Percentiles rank a stretch among this genome's conserved stretches.
Conservation (phyloP, 2,888 invertebrate species). For the Hydraecia micacea region DNA sequence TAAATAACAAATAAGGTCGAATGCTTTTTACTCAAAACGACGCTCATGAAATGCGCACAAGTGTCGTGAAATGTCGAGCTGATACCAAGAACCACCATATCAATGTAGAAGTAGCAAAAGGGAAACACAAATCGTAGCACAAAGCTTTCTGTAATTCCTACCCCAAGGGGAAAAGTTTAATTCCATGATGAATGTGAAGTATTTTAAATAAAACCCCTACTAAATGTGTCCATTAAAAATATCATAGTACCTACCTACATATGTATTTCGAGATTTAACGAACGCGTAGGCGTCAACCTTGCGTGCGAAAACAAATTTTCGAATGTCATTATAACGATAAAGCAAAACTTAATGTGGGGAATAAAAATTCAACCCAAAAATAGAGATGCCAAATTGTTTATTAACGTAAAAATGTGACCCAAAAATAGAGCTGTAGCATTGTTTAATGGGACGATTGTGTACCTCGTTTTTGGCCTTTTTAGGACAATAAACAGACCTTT, state of each 20-base stretch:
- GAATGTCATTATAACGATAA: constrained; percentile 50
- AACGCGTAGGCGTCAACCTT: constrained; percentile 60
- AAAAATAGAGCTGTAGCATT: constrained; percentile 44
- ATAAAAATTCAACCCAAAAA: constrained; percentile 47
- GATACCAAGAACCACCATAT: background rate
- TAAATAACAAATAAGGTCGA: constrained; percentile 34
- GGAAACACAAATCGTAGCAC: background rate
- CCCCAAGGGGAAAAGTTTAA: background rate
- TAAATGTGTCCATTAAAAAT: constrained; percentile 38
- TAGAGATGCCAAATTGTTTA: constrained; percentile 35
- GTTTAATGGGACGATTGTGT: constrained; percentile 21
- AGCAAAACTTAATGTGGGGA: constrained; percentile 45
- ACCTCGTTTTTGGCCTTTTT: constrained; percentile 46
- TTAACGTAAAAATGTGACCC: constrained; percentile 28
- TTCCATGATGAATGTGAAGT: constrained; percentile 1
- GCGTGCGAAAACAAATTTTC: constrained; percentile 61
- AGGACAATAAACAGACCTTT: constrained; percentile 59
- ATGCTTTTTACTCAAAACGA: constrained; percentile 1
- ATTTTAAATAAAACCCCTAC: constrained; percentile 24
- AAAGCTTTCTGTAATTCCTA: background rate
- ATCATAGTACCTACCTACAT: constrained; percentile 14
- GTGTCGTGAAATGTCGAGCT: background rate
- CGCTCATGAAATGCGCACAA: constrained; percentile 6
- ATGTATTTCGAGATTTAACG: constrained; percentile 39
- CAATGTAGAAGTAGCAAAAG: background rate